Evolutionary conservation across 1,140 invertebrate species (phyloP).

Genomic region (Cydia fagiglandana): DNA sequence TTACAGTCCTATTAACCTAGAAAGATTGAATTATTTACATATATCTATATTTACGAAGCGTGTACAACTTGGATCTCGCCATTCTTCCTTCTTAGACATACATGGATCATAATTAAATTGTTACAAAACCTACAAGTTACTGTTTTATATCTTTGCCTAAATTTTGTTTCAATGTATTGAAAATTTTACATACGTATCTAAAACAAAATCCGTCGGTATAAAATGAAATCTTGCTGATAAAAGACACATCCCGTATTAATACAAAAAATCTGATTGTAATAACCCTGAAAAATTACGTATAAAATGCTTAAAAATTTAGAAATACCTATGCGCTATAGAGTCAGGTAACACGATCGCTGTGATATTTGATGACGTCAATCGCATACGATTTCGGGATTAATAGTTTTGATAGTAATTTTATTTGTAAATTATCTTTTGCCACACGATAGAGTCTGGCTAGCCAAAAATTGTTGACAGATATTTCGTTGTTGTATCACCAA

Average conservation of each 20-base stretch:
- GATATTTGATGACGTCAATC: slow-evolving; percentile 4
- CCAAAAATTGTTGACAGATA: too few relatives aligned
- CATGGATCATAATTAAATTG: slow-evolving; percentile 44
- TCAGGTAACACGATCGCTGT: slow-evolving; percentile 36
- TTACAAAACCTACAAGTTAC: neutral
- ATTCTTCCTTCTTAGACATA: slow-evolving; percentile 43
- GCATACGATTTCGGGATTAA: neutral
- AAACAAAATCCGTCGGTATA: neutral
- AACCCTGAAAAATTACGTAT: slow-evolving; percentile 41
- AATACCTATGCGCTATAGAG: slow-evolving; percentile 36
- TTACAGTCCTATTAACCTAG: slow-evolving; percentile 78
- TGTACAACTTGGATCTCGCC: slow-evolving; percentile 67
- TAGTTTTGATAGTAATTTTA: slow-evolving; percentile 4
- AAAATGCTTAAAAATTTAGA: slow-evolving; percentile 45
- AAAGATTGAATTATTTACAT: slow-evolving; percentile 76
- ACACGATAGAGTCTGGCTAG: too few relatives aligned
- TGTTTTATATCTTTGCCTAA: neutral
- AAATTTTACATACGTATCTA: neutral
- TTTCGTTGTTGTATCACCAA: too few relatives aligned
- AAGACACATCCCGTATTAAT: neutral
- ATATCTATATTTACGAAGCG: slow-evolving; percentile 63
- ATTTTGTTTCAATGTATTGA: neutral
- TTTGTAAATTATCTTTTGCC: neutral
- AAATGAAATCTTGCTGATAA: neutral
- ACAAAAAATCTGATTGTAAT: neutral